phyloP scores from a whole-genome alignment of 2,888 invertebrate species.

The Eumerus sabulonum region DNA sequence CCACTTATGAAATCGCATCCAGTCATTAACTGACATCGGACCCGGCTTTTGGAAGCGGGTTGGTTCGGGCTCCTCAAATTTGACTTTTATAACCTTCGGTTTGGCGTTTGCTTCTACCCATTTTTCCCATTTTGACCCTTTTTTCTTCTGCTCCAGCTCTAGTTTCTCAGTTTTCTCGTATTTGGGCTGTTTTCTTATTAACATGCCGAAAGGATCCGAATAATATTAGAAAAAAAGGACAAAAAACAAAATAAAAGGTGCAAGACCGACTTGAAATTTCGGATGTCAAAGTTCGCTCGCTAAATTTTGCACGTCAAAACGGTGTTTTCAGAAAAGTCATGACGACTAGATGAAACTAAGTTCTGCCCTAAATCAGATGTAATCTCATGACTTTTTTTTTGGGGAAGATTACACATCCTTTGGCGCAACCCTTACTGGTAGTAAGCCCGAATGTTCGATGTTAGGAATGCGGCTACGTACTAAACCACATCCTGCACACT shows the following conservation, averaged over 20 bases:
- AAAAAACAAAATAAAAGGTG: too few relatives aligned
- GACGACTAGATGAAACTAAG: too few relatives aligned
- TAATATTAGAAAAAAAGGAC: too few relatives aligned
- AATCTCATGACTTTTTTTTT: too few relatives aligned
- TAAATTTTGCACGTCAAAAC: constrained; percentile 7
- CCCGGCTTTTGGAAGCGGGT: constrained; percentile 45
- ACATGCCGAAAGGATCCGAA: constrained; percentile 24
- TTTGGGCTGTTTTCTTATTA: background rate
- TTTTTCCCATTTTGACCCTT: background rate
- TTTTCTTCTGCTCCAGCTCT: background rate
- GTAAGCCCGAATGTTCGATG: too few relatives aligned
- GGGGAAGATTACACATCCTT: too few relatives aligned
- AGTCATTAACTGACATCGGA: constrained; percentile 38
- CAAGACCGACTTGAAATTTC: constrained; percentile 29
- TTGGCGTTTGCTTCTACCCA: constrained; percentile 33
- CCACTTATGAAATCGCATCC: constrained; percentile 38
- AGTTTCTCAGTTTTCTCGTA: background rate
- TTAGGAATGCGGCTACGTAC: too few relatives aligned
- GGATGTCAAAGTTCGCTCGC: too few relatives aligned
- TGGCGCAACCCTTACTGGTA: too few relatives aligned
- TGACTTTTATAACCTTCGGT: background rate
- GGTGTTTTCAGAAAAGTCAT: too few relatives aligned
- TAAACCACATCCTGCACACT: too few relatives aligned
- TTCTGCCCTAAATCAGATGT: too few relatives aligned
- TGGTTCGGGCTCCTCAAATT: background rate